A percentile compares a stretch with the other conserved stretches of the same genome.
Evolutionary conservation across 37 sponge, comb jelly and placozoan species (phyloP).

Genomic region (Petrosia ficiformis): DNA sequence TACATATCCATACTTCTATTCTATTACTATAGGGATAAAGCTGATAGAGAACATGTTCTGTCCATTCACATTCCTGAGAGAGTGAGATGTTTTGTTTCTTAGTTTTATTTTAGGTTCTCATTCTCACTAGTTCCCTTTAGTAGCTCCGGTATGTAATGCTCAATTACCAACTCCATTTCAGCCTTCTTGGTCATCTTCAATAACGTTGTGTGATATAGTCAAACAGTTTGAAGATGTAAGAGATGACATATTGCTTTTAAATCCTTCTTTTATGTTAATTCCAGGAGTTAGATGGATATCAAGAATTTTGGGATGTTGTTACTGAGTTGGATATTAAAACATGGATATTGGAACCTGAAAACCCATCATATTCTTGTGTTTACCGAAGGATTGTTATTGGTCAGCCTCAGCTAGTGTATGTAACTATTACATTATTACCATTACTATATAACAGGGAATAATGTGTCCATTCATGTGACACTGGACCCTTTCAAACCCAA

Average conservation of each 20-base stretch:
- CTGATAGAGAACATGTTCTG: neutral
- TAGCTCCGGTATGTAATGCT: slow-evolving; percentile 20
- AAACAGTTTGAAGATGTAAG: slow-evolving; percentile 1
- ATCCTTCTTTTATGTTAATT: neutral
- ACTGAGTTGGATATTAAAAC: slow-evolving; percentile 48
- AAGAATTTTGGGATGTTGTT: slow-evolving; percentile 54
- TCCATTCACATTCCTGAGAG: neutral
- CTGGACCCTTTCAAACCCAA: slow-evolving; percentile 29
- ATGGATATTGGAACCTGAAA: slow-evolving; percentile 69
- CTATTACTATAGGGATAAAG: slow-evolving; percentile 1
- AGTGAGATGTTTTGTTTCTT: neutral
- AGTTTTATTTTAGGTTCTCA: neutral
- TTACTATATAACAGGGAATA: slow-evolving; percentile 31
- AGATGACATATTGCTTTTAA: neutral
- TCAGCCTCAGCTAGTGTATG: slow-evolving; percentile 8
- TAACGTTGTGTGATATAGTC: neutral
- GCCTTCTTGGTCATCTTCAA: slow-evolving; percentile 3
- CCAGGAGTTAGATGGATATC: slow-evolving; percentile 25
- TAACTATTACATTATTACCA: too few species aligned
- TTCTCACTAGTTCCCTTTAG: slow-evolving; percentile 32
- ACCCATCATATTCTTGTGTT: slow-evolving; percentile 28
- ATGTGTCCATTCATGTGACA: slow-evolving; percentile 32
- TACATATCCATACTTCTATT: too few species aligned
- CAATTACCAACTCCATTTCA: slow-evolving; percentile 23
- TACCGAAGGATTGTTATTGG: slow-evolving; percentile 67